These are phyloP conservation scores for Passerculus sandwichensis DNA, from an alignment of 2,797 vertebrate genomes.

Conservation along the genomic window DNA sequence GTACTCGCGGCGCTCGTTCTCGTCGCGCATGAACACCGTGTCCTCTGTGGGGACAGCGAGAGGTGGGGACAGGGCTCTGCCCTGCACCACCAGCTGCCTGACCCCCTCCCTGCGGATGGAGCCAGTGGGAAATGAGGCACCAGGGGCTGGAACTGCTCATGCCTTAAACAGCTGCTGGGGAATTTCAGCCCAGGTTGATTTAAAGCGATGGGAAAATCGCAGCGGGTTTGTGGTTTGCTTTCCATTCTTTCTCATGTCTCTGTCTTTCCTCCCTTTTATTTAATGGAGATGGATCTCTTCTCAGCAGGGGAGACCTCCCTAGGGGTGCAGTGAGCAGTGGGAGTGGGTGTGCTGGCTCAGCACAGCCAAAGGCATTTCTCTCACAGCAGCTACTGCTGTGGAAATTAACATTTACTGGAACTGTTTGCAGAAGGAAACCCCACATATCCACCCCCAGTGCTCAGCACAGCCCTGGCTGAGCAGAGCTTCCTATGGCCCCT, in stretches of 20 bases:
- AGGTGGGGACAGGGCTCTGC: not conserved
- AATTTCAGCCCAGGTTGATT: not conserved
- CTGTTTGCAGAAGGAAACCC: not conserved
- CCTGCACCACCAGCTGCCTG: not conserved
- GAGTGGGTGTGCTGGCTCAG: not conserved
- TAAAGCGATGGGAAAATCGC: not conserved
- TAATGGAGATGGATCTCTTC: not conserved
- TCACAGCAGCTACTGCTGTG: not conserved
- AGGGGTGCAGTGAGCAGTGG: not conserved
- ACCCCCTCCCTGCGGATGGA: not conserved
- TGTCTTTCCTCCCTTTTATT: not conserved
- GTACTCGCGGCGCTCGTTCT: conserved; percentile 83
- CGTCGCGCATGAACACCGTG: conserved; percentile 82
- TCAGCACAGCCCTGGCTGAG: not conserved
- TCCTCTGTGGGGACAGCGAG: conserved; percentile 81
- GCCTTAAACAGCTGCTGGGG: not conserved
- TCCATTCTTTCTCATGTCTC: not conserved
- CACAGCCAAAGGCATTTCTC: not conserved
- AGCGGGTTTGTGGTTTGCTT: not conserved
- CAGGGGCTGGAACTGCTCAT: not conserved
- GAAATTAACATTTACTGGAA: not conserved
- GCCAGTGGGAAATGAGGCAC: not conserved
- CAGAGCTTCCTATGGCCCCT: not conserved
- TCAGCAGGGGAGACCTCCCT: not conserved
- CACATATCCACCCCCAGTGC: not conserved